Conservation (phyloP, 2,797 vertebrate genomes). For the Dendrocincla fuliginosa region DNA sequence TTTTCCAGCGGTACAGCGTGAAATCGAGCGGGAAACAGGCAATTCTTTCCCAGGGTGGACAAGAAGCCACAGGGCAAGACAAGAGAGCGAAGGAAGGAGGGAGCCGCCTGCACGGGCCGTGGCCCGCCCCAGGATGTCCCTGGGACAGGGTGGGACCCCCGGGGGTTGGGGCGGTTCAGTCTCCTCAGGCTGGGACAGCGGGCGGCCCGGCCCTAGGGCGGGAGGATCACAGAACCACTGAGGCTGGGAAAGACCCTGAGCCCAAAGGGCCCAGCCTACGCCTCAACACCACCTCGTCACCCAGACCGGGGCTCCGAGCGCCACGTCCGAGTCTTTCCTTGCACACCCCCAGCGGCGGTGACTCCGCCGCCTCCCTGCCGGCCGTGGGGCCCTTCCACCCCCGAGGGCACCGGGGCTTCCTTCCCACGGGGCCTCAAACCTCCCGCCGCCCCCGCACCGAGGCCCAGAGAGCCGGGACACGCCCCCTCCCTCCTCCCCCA, state of each 20-base stretch:
- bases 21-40: not conserved
- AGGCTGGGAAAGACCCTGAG: not conserved
- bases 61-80: not conserved
- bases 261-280: not conserved
- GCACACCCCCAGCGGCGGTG: not conserved
- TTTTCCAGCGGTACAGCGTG: not conserved
- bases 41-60: accelerated
- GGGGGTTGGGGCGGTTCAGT: accelerated
- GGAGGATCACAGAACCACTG: not conserved
- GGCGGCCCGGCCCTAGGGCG: not conserved
- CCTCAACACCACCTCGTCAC: not conserved
- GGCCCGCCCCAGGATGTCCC: accelerated
- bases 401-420: accelerated
- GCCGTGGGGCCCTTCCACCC: not conserved
- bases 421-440: too few species aligned
- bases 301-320: not conserved
- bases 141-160: not conserved
- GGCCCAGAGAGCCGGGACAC: not conserved
- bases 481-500: not conserved
- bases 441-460: not conserved
- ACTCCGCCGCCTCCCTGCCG: accelerated
- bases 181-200: not conserved
- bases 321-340: not conserved
- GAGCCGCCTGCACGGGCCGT: accelerated
- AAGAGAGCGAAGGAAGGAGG: too few species aligned